These are phyloP conservation scores for Diaphora mendica DNA, from an alignment of 2,888 invertebrate species.

Conservation along the genomic window DNA sequence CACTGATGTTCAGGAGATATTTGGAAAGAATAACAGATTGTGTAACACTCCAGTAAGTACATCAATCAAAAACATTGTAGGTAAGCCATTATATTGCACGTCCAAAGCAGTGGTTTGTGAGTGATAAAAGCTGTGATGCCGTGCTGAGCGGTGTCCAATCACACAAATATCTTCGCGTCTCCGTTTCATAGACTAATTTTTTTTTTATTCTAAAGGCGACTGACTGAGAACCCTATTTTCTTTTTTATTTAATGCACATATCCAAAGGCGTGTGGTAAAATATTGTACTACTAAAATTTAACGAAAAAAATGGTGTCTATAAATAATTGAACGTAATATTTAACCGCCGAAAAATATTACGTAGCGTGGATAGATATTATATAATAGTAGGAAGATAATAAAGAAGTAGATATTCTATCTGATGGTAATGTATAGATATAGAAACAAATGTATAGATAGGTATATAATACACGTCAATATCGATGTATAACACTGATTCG, in stretches of 20 bases:
- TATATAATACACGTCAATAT: constrained; percentile 38
- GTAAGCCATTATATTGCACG: constrained; percentile 59
- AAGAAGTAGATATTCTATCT: constrained; percentile 31
- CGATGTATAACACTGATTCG: constrained; percentile 60
- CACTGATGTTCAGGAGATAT: constrained; percentile 24
- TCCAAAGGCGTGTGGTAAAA: background rate
- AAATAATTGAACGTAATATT: background rate
- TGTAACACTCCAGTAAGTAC: constrained; percentile 44
- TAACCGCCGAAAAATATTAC: constrained; percentile 11
- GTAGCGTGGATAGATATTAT: constrained; percentile 19
- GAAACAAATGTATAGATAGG: constrained; percentile 24
- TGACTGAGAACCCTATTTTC: background rate
- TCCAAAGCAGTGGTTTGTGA: constrained; percentile 68
- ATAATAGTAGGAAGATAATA: constrained; percentile 26
- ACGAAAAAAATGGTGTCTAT: background rate
- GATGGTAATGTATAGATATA: constrained; percentile 29
- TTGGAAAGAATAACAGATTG: constrained; percentile 29
- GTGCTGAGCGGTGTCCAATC: constrained; percentile 60
- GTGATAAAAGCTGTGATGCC: constrained; percentile 68
- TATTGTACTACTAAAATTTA: background rate
- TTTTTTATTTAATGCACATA: background rate
- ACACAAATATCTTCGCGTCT: constrained; percentile 38
- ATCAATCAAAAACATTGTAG: constrained; percentile 42
- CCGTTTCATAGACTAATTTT: constrained; percentile 8
- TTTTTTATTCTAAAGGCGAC: constrained; percentile 16